Conservation (phyloP, 2,797 vertebrate species). For the Neomorphus geoffroyi region DNA sequence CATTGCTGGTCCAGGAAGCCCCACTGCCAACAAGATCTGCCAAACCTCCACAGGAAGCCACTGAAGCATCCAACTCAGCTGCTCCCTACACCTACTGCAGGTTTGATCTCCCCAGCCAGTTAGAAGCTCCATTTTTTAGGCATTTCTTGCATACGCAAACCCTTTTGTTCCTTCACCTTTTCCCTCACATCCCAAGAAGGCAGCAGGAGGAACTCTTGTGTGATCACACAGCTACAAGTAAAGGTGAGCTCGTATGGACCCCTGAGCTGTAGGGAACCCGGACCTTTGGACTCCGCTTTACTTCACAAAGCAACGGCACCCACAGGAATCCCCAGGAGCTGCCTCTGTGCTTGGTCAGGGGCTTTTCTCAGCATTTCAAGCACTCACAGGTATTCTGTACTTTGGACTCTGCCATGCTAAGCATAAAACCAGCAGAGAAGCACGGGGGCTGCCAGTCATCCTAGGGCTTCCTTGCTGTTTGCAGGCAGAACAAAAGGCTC, state of each 20-base stretch:
- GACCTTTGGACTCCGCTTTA: neutral
- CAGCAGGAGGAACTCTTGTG: neutral
- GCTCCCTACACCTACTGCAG: neutral
- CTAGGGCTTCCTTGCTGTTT: neutral
- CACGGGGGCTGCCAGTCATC: neutral
- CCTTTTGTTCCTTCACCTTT: neutral
- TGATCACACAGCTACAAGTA: neutral
- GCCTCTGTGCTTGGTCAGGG: neutral
- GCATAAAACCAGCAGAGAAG: neutral
- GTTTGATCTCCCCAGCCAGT: neutral
- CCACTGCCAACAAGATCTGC: neutral
- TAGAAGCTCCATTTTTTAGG: neutral
- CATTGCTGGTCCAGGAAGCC: neutral
- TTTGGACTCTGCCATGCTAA: neutral
- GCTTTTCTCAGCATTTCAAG: neutral
- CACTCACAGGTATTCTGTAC: neutral
- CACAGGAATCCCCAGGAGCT: neutral
- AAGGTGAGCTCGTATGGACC: neutral
- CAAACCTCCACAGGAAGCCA: neutral
- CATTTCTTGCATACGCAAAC: neutral
- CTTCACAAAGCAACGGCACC: neutral
- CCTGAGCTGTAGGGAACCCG: neutral
- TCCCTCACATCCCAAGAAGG: neutral
- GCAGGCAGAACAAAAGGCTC: neutral
- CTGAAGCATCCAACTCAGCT: neutral